Evolutionary conservation across 2,113 vertebrate species (phyloP).

Genomic region (Rhea americana): DNA sequence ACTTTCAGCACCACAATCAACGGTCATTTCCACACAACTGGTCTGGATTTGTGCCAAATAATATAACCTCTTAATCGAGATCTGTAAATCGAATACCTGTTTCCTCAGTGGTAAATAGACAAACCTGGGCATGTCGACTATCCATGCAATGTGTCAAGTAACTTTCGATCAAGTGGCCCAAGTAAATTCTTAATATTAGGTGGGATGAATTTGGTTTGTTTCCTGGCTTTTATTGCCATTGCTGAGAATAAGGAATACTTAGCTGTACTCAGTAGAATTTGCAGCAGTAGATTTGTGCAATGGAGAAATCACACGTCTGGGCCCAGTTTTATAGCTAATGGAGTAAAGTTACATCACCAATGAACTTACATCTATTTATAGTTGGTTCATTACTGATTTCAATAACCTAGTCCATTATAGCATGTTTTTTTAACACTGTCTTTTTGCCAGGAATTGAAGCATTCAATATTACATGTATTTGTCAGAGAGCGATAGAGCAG

Average conservation of each 20-base stretch:
- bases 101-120: neutral
- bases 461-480: slow-evolving; percentile 40
- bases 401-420: neutral
- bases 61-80: neutral
- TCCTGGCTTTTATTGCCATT: rapidly evolving
- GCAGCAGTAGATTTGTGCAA: neutral
- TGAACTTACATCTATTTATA: neutral
- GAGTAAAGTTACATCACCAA: neutral
- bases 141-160: neutral
- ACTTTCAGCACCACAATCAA: neutral
- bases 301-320: neutral
- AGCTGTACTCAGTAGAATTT: neutral
- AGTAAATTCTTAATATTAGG: neutral
- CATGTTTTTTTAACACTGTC: neutral
- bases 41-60: neutral
- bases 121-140: neutral
- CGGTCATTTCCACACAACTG: neutral
- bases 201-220: neutral
- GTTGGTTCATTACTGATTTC: neutral
- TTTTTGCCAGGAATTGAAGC: neutral
- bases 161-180: neutral
- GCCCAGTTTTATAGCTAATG: neutral
- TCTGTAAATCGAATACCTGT: neutral
- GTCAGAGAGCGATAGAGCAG: neutral
- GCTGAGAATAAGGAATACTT: neutral